Evolutionary conservation across 2,888 invertebrate species (phyloP), one percentile per base, ranked within the genome.

Genomic region (Emmelina monodactyla): DNA sequence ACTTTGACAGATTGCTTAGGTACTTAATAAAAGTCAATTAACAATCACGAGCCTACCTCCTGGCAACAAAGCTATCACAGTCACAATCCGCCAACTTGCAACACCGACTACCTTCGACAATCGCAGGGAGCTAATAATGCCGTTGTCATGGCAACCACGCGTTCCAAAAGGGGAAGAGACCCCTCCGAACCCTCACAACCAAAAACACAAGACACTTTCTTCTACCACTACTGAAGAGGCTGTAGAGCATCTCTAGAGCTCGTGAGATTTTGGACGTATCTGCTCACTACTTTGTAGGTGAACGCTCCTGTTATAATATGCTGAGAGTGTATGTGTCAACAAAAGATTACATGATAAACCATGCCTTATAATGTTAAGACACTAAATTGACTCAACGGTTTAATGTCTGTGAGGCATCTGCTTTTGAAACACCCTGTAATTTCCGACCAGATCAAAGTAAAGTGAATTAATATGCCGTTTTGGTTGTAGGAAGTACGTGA

Each of bases 121-220:
- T 3, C 14, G 65, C 59, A 60, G 71, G 73, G 76, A 69, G 72
- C 67, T 68, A 71, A 71, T 67, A 76, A 63, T 66, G 61, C 62
- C 45, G 78, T 79, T 58, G 58, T 47, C 62, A 73, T 76, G 61
- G 56, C 56, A 62, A 78, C 76, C 38, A 50, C 51, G 51, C 59
- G 53, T 53, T 52, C 53, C 51, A 47, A 56, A 60, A 66, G 64
- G 71, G 73, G 62, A 56, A 58, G 50, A 62, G 58, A 55, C 58
- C 64, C 66, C 62, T 51, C 47, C 41, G 25, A 37, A 3, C n/a
- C 11, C 25, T 11, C 25, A 3, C 11, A 25, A 25, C 25, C 25
- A 25, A 11, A 25, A 25, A 25, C 4, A 4, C 6, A 25, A 25
- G 25, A 25, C n/a, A 25, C n/a, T 3, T 25, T 10, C n/a, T 3